phyloP scores from a whole-genome alignment of 2,888 invertebrate genomes.

The Ptycholaimellus sp. region DNA sequence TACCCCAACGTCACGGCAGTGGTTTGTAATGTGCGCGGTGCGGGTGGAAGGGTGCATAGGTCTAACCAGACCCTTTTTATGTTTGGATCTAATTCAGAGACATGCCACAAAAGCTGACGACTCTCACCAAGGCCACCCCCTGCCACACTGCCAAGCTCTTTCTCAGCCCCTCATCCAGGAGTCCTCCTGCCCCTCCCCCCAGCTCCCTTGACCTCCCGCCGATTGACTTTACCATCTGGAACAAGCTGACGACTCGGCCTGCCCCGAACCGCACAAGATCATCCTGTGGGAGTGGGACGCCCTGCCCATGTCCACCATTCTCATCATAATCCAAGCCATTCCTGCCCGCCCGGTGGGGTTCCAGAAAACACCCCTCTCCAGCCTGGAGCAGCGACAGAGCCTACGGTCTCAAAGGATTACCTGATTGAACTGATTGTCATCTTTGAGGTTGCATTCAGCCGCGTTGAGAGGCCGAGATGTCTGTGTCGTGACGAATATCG shows the following conservation, averaged over 20 bases:
- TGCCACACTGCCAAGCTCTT: constrained; percentile 67
- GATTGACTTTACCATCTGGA: too few species aligned
- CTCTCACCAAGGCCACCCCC: constrained; percentile 96
- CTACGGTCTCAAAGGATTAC: constrained; percentile 75
- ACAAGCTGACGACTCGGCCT: too few species aligned
- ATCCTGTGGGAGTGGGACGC: constrained; percentile 81
- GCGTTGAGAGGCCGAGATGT: constrained; percentile 71
- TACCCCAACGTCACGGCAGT: too few species aligned
- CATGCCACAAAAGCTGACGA: too few species aligned
- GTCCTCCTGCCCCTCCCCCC: constrained; percentile 81
- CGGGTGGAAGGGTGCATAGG: too few species aligned
- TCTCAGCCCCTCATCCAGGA: constrained; percentile 75
- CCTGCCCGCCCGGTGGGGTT: too few species aligned
- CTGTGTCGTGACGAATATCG: constrained; percentile 89
- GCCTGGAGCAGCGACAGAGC: constrained; percentile 79
- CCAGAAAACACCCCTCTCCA: constrained; percentile 74
- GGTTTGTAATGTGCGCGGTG: too few species aligned
- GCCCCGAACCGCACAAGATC: too few species aligned
- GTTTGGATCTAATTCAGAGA: too few species aligned
- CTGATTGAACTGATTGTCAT: too few species aligned
- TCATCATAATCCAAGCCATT: too few species aligned
- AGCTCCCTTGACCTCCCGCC: constrained; percentile 78
- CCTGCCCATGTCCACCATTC: constrained; percentile 86
- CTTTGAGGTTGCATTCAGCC: constrained; percentile 52
- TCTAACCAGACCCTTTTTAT: too few species aligned